Evolutionary conservation across 2,113 vertebrate species (phyloP), one percentile per base, ranked within the genome.

Genomic region (Myrmecobius fasciatus): DNA sequence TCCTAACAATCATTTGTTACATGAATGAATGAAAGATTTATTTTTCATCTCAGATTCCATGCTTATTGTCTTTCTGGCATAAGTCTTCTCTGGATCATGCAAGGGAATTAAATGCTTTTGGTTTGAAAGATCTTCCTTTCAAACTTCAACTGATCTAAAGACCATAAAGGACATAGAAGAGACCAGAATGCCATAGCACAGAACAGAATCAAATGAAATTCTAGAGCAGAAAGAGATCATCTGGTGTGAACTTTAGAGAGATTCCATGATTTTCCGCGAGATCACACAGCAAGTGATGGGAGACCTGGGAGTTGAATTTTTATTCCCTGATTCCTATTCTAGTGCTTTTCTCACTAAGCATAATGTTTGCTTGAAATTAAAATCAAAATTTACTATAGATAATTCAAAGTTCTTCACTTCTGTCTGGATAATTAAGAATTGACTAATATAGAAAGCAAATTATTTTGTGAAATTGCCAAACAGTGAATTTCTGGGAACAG

Each of bases 41-140:
- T 24, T 88, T 89, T 24, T 89, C 49, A 26, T 49, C 48, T 52
- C 1, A 1, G 36, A 83, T 31, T 43, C 8, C 51, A 26, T 53
- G 20, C 53, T 26, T 90, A n/a, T 52, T 92, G 10, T 92, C 53
- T 56, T 83, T 52, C 49, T 46, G 46, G 48, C 22, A n/a, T 83
- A 83, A 83, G 4, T 51, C 92, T 51, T 95, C 92, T 51, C 14
- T 90, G 36, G n/a, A 36, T 93, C 26, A 51, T 83, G 90, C 53
- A 83, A 31, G 0, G 20, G 28, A 43, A 91, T 48, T 10, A 88
- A 95, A 48, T 36, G 12, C 51, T 36, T 67, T 95, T 91, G 83
- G 53, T 96, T 60, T 92, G 52, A 47, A 93, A 48, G n/a, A 25
- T 60, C 11, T 36, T 89, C 83, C n/a, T 53, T 91, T 91, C 60